Percentiles rank a stretch among this genome's conserved stretches.
These are phyloP conservation scores for Acheta domesticus DNA, from an alignment of 2,888 invertebrate species.

Conservation along the genomic window DNA sequence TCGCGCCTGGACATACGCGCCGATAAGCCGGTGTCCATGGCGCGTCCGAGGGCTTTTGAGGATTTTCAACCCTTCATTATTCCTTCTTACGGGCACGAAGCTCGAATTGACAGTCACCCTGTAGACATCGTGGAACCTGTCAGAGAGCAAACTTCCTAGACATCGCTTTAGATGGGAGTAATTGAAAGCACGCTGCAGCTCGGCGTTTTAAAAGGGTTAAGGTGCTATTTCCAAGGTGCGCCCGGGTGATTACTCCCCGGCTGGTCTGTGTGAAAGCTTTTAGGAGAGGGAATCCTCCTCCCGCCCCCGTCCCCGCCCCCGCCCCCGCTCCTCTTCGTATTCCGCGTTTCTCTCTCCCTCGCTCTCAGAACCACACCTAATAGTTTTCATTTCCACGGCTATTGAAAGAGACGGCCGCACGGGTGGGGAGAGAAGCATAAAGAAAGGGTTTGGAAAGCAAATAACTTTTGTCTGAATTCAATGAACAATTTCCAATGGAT, in stretches of 20 bases:
- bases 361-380: conserved; percentile 18
- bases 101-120: background rate
- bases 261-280: conserved; percentile 10
- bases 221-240: conserved; percentile 18
- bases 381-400: conserved; percentile 18
- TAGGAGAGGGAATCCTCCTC: background rate
- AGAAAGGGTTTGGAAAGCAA: conserved; percentile 20
- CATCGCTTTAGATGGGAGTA: conserved; percentile 18
- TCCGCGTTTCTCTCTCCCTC: background rate
- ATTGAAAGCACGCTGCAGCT: conserved; percentile 18
- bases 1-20: background rate
- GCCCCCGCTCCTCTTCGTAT: background rate
- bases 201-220: conserved; percentile 18
- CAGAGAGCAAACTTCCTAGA: conserved; percentile 11
- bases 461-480: conserved; percentile 23
- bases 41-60: background rate
- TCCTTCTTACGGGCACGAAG: background rate
- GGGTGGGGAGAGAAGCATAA: background rate
- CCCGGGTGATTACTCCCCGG: background rate
- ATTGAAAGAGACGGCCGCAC: conserved; percentile 9
- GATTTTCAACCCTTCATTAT: background rate
- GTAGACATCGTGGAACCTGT: conserved; percentile 1
- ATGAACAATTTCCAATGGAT: conserved; percentile 19
- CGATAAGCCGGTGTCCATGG: background rate
- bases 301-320: too few relatives aligned